These are phyloP conservation scores for Amphimedon queenslandica DNA, from an alignment of 37 sponge, comb jelly and placozoan species.

Conservation along the genomic window DNA sequence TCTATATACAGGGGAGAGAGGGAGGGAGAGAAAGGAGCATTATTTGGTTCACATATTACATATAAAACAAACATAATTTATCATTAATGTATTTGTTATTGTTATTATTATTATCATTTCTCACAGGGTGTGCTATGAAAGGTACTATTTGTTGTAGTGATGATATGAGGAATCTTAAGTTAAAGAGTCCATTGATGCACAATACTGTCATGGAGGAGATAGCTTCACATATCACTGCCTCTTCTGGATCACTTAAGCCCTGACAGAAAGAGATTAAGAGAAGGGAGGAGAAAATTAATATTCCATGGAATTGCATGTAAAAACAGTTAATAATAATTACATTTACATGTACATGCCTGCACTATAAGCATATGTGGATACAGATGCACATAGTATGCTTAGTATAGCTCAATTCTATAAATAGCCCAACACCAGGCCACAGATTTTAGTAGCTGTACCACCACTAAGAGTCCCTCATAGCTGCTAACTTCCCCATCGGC, in stretches of 20 bases:
- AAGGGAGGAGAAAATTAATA: neutral
- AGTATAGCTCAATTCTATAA: too few species aligned
- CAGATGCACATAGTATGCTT: too few species aligned
- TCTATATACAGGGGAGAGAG: constrained; percentile 34
- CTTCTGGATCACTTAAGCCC: constrained; percentile 93
- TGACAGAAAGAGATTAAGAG: constrained; percentile 6
- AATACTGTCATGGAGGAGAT: constrained; percentile 79
- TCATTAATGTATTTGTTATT: neutral
- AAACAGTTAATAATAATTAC: too few species aligned
- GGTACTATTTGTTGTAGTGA: constrained; percentile 55
- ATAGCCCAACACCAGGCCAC: too few species aligned
- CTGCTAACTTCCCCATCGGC: too few species aligned
- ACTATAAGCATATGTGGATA: too few species aligned
- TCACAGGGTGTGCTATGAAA: constrained; percentile 86
- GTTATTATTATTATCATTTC: neutral
- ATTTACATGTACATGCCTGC: too few species aligned
- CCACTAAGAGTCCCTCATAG: too few species aligned
- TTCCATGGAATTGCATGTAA: neutral
- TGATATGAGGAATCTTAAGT: constrained; percentile 46
- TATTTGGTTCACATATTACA: neutral
- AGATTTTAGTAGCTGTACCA: too few species aligned
- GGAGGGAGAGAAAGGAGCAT: too few species aligned
- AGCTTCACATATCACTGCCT: constrained; percentile 79
- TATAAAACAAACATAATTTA: neutral
- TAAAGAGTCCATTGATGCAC: constrained; percentile 64